Evolutionary conservation across 2,797 vertebrate species (phyloP).

Genomic region (Astyanax mexicanus): DNA sequence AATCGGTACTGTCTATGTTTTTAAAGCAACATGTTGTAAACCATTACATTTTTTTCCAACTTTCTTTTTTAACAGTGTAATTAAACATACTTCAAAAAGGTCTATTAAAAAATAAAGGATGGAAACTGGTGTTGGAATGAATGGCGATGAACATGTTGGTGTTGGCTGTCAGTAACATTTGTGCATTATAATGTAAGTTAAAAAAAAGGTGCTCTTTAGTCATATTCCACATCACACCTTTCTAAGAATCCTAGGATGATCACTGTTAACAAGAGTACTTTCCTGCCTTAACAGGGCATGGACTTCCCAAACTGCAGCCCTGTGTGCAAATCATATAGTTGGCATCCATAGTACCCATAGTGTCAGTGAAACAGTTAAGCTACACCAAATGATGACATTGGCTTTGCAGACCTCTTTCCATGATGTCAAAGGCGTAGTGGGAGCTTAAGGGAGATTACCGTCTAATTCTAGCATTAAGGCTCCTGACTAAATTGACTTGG

Average conservation of each 20-base stretch:
- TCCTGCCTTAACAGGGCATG: constrained; percentile 19
- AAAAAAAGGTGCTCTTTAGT: background rate
- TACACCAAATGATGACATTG: constrained; percentile 75
- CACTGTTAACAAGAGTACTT: constrained; percentile 4
- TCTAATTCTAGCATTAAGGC: constrained; percentile 72
- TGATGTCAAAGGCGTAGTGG: constrained; percentile 77
- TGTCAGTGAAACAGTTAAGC: constrained; percentile 74
- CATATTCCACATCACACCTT: background rate
- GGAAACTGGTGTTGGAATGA: background rate
- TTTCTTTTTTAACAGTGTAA: too few species aligned
- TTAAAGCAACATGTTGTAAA: too few species aligned
- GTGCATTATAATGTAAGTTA: background rate
- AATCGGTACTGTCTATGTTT: too few species aligned
- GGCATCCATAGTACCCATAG: constrained; percentile 44
- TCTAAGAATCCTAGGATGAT: background rate
- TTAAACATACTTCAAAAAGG: too few species aligned
- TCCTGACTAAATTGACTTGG: constrained; percentile 77
- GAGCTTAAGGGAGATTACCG: constrained; percentile 78
- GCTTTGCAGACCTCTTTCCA: constrained; percentile 77
- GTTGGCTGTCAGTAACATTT: background rate
- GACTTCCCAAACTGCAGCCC: constrained; percentile 8
- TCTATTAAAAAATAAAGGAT: too few species aligned
- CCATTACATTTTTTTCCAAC: too few species aligned
- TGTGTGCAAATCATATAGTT: constrained; percentile 29
- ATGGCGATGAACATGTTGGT: background rate